These are phyloP conservation scores for Hirtodrosophila histrioides DNA, from an alignment of 2,888 invertebrate species.

Conservation along the genomic window DNA sequence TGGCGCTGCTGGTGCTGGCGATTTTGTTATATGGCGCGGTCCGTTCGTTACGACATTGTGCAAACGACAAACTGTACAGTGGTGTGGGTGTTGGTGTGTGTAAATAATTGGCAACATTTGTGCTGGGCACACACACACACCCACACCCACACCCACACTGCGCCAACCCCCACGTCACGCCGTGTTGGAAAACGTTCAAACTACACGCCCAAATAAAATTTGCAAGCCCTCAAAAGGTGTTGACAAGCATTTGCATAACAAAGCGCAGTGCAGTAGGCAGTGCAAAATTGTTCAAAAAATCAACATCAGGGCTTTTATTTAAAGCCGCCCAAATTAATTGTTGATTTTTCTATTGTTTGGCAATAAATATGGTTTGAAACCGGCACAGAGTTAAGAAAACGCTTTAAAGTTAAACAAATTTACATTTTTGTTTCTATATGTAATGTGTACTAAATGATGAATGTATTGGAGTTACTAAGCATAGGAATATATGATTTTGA, in stretches of 20 bases:
- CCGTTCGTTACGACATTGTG: slow-evolving; percentile 59
- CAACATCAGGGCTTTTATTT: slow-evolving; percentile 51
- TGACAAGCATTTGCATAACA: slow-evolving; percentile 81
- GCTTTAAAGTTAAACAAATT: too few relatives aligned
- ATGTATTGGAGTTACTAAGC: too few relatives aligned
- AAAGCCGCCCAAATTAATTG: slow-evolving; percentile 32
- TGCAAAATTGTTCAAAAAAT: slow-evolving; percentile 47
- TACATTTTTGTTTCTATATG: too few relatives aligned
- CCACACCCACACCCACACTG: background rate
- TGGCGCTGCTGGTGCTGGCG: slow-evolving; percentile 41
- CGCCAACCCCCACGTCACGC: slow-evolving; percentile 35
- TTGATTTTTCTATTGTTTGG: slow-evolving; percentile 3
- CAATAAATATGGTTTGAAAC: too few relatives aligned
- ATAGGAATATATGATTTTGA: too few relatives aligned
- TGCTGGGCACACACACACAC: slow-evolving; percentile 45
- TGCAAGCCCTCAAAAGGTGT: slow-evolving; percentile 78
- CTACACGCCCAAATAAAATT: slow-evolving; percentile 66
- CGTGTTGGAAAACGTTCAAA: slow-evolving; percentile 57
- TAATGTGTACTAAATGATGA: too few relatives aligned
- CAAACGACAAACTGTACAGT: slow-evolving; percentile 50
- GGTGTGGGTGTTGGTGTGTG: slow-evolving; percentile 52
- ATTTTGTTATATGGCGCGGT: slow-evolving; percentile 67
- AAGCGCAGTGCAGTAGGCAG: slow-evolving; percentile 62
- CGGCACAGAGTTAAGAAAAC: too few relatives aligned
- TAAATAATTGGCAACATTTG: slow-evolving; percentile 79